Base-by-base conservation (phyloP, 1,140 invertebrate genomes). In the Monomorium pharaonis region DNA sequence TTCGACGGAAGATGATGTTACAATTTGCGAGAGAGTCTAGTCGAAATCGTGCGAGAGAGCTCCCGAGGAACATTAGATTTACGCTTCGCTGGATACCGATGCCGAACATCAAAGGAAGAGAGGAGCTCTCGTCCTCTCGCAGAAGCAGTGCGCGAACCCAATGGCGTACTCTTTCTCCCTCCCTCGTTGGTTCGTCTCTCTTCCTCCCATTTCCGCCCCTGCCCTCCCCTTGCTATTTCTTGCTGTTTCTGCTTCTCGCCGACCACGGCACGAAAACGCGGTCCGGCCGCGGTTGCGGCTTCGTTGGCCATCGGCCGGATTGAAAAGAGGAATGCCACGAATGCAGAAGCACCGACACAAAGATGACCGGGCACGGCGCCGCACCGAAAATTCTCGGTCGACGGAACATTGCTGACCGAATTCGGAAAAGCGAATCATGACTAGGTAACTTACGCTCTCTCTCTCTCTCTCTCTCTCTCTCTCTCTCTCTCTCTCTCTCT, bases 1-100 rank as follows among this genome's bases (percentile, higher is more conserved):
- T 84, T 87, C 76, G 72, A 81, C 24, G 69, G 47, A 87, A 75
- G 88, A 85, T 85, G 80, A 86, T 76, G 86, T 87, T 80, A 85
- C 60, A 75, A 78, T 84, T 83, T 83, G 67, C 67, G 85, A 72
- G 42, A 72, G 77, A 62, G 78, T 60, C 65, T 72, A 83, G 63
- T 72, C 77, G 77, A 77, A 80, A 85, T 49, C 77, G 67, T 51
- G 65, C 18, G 51, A 58, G 65, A 56, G 78, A 54, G 44, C 30
- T 30, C 58, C 33, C 51, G 69, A 37, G 51, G 65, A 86, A 86
- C 85, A 86, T 86, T 86, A 81, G 77, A 72, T 58, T 83, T 54
- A 83, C 54, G 77, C 63, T 86, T 60, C 76, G 67, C 56, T 72
- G 77, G 77, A 70, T 62, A 72, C 85, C 51, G 77, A 83, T 86